These are phyloP conservation scores for Pterophyllum scalare DNA, from an alignment of 2,113 vertebrate genomes.

Conservation along the genomic window DNA sequence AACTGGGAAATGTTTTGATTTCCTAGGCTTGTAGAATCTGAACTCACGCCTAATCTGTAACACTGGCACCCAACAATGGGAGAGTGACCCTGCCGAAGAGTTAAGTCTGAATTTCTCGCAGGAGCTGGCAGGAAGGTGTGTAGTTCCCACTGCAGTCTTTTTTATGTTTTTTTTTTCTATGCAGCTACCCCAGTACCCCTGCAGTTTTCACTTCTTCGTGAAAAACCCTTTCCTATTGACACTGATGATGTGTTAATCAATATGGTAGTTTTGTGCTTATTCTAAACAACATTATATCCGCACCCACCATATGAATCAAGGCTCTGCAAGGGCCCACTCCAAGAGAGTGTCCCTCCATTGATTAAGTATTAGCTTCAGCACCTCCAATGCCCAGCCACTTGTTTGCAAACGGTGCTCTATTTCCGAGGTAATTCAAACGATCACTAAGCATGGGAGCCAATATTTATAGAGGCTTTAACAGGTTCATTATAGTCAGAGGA, in stretches of 20 bases:
- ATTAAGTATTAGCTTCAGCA: conserved; percentile 72
- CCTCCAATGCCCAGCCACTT: conserved; percentile 66
- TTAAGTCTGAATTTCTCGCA: conserved; percentile 7
- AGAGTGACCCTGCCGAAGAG: conserved; percentile 23
- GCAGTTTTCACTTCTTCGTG: conserved; percentile 35
- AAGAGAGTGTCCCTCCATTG: conserved; percentile 67
- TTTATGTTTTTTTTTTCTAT: neutral
- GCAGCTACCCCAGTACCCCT: conserved; percentile 1
- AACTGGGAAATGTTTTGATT: conserved; percentile 44
- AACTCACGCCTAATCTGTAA: conserved; percentile 36
- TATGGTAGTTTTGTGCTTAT: conserved; percentile 56
- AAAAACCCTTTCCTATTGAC: conserved; percentile 52
- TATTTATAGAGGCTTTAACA: conserved; percentile 81
- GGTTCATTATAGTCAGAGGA: conserved; percentile 76
- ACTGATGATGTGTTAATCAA: conserved; percentile 66
- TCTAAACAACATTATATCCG: conserved; percentile 57
- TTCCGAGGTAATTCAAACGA: conserved; percentile 68
- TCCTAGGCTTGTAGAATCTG: conserved; percentile 20
- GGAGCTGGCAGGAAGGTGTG: conserved; percentile 7
- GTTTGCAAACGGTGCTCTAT: conserved; percentile 64
- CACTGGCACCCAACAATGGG: conserved; percentile 14
- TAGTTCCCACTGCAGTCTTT: conserved; percentile 18
- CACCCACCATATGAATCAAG: conserved; percentile 48
- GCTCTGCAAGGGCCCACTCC: conserved; percentile 41
- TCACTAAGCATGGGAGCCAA: conserved; percentile 66